These are phyloP conservation scores for Minunthozetes semirufus DNA, from an alignment of 2,888 invertebrate species.

Conservation along the genomic window DNA sequence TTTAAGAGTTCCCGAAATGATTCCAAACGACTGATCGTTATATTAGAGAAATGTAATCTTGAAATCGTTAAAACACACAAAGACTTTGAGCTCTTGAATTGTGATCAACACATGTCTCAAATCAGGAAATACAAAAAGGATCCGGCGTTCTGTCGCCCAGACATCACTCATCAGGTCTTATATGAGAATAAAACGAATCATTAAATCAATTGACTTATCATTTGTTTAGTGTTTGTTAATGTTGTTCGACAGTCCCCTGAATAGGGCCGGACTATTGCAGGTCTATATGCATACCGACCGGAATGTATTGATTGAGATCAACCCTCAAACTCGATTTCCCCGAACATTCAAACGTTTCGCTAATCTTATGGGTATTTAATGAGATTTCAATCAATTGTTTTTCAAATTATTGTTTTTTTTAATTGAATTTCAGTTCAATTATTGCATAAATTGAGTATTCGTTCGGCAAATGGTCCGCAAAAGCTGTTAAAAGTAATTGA, in stretches of 20 bases:
- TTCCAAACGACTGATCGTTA: conserved; percentile 74
- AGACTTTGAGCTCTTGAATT: conserved; percentile 81
- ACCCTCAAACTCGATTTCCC: conserved; percentile 55
- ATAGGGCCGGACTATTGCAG: conserved; percentile 90
- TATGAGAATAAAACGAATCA: neutral
- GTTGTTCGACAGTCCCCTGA: conserved; percentile 94
- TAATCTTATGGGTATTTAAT: conserved; percentile 53
- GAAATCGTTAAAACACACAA: conserved; percentile 88
- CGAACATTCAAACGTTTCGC: conserved; percentile 56
- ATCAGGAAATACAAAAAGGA: conserved; percentile 79
- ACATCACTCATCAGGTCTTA: conserved; percentile 80
- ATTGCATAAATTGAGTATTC: conserved; percentile 83
- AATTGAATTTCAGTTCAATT: conserved; percentile 71
- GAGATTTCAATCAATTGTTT: too few relatives aligned
- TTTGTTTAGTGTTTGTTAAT: conserved; percentile 69
- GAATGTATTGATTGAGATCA: conserved; percentile 52
- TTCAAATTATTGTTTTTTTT: conserved; percentile 22
- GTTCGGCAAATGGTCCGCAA: conserved; percentile 79
- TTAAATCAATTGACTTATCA: neutral
- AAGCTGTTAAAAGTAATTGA: conserved; percentile 73
- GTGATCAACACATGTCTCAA: conserved; percentile 81
- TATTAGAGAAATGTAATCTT: conserved; percentile 86
- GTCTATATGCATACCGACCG: conserved; percentile 52
- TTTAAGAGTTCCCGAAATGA: conserved; percentile 35
- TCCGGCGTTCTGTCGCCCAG: conserved; percentile 82